These are phyloP conservation scores for Ptychochromis oligacanthus DNA, from an alignment of 2,113 vertebrate genomes.

Conservation along the genomic window DNA sequence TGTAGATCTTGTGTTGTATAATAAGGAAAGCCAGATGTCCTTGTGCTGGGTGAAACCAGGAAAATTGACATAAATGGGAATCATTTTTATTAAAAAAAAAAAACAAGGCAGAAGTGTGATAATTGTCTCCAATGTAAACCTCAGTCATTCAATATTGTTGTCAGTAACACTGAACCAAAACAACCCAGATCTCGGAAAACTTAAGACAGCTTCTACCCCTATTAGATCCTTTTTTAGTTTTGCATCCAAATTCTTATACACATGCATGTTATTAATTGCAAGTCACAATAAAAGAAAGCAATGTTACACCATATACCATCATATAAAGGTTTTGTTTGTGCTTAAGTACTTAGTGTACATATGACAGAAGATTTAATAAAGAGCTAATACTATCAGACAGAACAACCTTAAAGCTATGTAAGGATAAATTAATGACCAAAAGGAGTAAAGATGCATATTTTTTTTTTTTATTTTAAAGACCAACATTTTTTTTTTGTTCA, in stretches of 20 bases:
- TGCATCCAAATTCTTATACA: neutral
- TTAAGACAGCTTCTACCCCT: neutral
- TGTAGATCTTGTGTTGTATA: neutral
- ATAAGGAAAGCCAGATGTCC: neutral
- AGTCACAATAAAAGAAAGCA: neutral
- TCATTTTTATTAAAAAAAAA: neutral
- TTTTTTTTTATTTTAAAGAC: neutral
- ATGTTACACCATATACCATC: neutral
- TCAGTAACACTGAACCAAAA: too few species aligned
- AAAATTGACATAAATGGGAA: neutral
- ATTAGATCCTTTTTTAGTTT: neutral
- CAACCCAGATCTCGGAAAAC: neutral
- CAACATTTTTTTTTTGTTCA: neutral
- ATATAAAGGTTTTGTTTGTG: neutral
- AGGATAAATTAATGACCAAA: neutral
- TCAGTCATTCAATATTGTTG: too few species aligned
- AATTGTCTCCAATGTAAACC: neutral
- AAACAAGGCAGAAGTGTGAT: neutral
- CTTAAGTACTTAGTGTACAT: neutral
- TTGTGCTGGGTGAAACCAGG: neutral
- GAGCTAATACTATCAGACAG: neutral
- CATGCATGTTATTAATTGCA: neutral
- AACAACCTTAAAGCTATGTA: neutral
- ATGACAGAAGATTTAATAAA: neutral
- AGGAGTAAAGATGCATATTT: too few species aligned